Percentiles rank a stretch among this genome's conserved stretches.
These are phyloP conservation scores for Rhinopithecus roxellana DNA, from an alignment of 2,113 vertebrate species.

Conservation along the genomic window DNA sequence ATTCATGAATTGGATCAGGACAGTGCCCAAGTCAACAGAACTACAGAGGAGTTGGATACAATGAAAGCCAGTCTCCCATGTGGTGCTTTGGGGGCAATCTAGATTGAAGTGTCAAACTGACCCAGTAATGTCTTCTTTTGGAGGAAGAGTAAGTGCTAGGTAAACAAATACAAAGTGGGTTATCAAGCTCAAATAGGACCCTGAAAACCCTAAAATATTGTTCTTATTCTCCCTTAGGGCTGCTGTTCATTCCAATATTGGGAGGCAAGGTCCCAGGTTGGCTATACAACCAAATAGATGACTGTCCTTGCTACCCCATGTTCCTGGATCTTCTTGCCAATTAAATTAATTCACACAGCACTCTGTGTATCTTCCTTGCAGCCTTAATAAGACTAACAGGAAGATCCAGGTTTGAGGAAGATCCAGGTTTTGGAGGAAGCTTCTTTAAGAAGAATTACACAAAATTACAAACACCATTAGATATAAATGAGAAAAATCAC, in stretches of 20 bases:
- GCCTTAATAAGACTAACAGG: neutral
- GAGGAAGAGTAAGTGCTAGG: neutral
- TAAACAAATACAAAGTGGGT: neutral
- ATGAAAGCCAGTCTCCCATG: neutral
- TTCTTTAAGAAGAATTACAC: neutral
- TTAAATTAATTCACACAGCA: neutral
- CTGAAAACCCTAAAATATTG: neutral
- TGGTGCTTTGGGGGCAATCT: neutral
- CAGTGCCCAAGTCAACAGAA: neutral
- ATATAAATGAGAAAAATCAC: neutral
- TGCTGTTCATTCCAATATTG: neutral
- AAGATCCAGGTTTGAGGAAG: neutral
- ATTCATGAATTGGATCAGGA: neutral
- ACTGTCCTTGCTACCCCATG: neutral
- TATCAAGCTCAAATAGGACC: neutral
- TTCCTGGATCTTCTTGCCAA: neutral
- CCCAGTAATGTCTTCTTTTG: neutral
- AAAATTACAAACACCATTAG: neutral
- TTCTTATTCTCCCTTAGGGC: neutral
- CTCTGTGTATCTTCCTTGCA: neutral
- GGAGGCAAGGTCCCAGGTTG: neutral
- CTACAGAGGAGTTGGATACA: neutral
- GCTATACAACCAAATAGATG: neutral
- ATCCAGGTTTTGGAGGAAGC: neutral
- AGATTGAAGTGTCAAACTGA: neutral